These are phyloP conservation scores for Oreonectes daqikongensis DNA, from an alignment of 2,797 vertebrate species.

Conservation along the genomic window DNA sequence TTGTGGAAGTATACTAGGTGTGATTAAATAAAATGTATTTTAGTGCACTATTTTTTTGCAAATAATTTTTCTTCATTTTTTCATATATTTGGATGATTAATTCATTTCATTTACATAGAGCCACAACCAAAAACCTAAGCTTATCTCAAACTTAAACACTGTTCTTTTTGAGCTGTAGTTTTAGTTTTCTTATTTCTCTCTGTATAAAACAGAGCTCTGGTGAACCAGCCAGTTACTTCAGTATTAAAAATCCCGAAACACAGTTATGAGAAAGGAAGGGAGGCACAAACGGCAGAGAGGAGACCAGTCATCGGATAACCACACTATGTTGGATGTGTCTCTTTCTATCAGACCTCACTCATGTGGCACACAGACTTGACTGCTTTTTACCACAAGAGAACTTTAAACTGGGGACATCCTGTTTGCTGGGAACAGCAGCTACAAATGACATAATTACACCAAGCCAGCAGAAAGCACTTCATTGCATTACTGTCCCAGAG, in stretches of 20 bases:
- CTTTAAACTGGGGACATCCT: conserved; percentile 72
- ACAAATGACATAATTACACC: conserved; percentile 81
- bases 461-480: conserved; percentile 63
- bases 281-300: conserved; percentile 54
- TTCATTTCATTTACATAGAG: neutral
- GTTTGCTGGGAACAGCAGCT: conserved; percentile 71
- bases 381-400: conserved; percentile 49
- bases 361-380: conserved; percentile 62
- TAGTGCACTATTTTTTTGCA: no score
- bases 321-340: conserved; percentile 74
- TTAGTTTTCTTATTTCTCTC: conserved; percentile 8
- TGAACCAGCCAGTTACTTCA: conserved; percentile 29
- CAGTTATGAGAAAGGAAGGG: conserved; percentile 37
- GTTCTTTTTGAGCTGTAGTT: neutral
- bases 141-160: neutral
- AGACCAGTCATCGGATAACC: conserved; percentile 71
- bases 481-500: conserved; percentile 64
- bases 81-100: no score
- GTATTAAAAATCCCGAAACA: conserved; percentile 39
- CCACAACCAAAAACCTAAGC: neutral
- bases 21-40: no score
- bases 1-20: no score
- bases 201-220: conserved; percentile 30
- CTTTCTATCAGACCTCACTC: conserved; percentile 67
- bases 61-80: no score